Evolutionary conservation across 35 echinoderm and acorn worm genomes (phyloP).

Genomic region (Lytechinus pictus): DNA sequence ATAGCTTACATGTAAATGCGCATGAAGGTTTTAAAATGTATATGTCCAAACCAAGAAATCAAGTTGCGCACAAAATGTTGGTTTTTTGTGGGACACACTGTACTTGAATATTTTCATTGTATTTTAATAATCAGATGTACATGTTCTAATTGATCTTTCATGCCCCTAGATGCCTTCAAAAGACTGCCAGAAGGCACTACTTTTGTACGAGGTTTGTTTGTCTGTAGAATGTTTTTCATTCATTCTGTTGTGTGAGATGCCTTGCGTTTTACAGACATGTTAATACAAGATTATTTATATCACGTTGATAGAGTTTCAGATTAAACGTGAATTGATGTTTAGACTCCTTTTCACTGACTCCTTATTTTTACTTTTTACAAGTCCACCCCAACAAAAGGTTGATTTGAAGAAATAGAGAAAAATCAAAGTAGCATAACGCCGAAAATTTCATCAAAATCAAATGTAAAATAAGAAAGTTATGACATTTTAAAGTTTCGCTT

Average conservation of each 20-base stretch:
- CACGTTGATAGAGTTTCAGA: neutral
- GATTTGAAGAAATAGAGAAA: too few relatives aligned
- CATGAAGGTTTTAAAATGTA: too few relatives aligned
- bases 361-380: too few relatives aligned
- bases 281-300: neutral
- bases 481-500: too few relatives aligned
- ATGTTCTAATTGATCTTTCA: constrained; percentile 5
- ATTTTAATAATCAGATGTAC: neutral
- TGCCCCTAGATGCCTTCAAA: neutral
- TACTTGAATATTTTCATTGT: neutral
- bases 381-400: too few relatives aligned
- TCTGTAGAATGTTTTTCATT: neutral
- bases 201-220: constrained; percentile 10
- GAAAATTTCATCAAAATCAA: too few relatives aligned
- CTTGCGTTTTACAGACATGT: neutral
- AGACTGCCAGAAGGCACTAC: neutral
- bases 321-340: neutral
- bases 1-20: too few relatives aligned
- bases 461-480: too few relatives aligned
- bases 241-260: neutral
- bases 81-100: neutral
- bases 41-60: too few relatives aligned
- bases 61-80: too few relatives aligned
- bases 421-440: too few relatives aligned
- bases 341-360: neutral